Conservation (phyloP, 2,797 vertebrate genomes). For the Scomberomorus guttatus region DNA sequence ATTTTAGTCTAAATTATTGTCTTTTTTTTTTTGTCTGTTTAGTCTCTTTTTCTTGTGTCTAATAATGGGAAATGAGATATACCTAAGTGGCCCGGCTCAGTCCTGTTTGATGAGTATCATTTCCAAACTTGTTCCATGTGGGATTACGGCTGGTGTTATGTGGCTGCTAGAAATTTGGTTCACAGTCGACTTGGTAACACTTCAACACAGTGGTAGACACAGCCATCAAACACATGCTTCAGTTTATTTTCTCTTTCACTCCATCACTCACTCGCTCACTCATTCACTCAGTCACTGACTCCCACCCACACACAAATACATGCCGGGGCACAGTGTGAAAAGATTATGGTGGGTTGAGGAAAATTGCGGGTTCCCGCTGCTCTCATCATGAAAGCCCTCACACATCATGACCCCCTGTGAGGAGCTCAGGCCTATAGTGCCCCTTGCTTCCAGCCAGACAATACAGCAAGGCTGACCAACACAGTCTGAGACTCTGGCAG, state of each 20-base stretch:
- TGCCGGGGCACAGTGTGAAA: constrained; percentile 20
- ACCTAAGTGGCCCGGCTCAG: constrained; percentile 18
- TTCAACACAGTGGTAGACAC: constrained; percentile 23
- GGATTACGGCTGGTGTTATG: constrained; percentile 8
- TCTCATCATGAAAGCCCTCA: constrained; percentile 54
- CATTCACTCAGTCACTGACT: constrained; percentile 31
- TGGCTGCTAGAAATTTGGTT: constrained; percentile 18
- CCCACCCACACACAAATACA: constrained; percentile 36
- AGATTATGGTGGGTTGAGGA: constrained; percentile 37
- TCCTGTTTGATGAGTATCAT: constrained; percentile 14
- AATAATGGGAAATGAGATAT: constrained; percentile 11
- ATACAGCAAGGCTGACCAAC: constrained; percentile 31
- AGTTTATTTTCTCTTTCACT: constrained; percentile 26
- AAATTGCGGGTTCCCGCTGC: constrained; percentile 59
- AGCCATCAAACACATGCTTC: constrained; percentile 10
- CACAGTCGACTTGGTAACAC: constrained; percentile 37
- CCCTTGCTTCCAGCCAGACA: constrained; percentile 29
- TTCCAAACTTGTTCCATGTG: constrained; percentile 18
- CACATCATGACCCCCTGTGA: constrained; percentile 53
- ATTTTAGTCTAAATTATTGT: too few species aligned
- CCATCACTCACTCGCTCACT: constrained; percentile 19
- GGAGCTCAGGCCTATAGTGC: constrained; percentile 34
- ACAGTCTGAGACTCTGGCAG: not conserved
- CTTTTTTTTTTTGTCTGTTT: too few species aligned
- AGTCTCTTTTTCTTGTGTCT: constrained; percentile 14